Evolutionary conservation across 1,140 invertebrate genomes (phyloP), one percentile per base, ranked within the genome.

Genomic region (Chelonus insularis): DNA sequence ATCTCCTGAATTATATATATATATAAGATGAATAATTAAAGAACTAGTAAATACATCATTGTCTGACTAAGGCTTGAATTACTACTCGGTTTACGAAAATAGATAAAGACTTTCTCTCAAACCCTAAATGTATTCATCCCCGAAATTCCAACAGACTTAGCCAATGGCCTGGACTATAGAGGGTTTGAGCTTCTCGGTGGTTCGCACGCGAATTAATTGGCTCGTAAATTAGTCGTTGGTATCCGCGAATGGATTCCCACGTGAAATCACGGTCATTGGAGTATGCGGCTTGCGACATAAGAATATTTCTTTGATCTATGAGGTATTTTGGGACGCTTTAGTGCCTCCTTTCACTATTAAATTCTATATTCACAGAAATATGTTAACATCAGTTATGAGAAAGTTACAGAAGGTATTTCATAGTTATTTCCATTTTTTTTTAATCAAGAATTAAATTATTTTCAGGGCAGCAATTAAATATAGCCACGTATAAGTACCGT

Each of bases 261-360:
- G 14, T 45, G 43, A 18, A 54, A 58, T 57, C 37, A 43, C 47
- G 55, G 47, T 25, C 18, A 18, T 45, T 43, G 14, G 32, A 48
- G 23, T 62, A 57, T 37, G 47, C 25, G 52, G 36, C 12, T 12
- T 41, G 7, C 52, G 54, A 63, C 50, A 50, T 63, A 63, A 63
- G 61, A 63, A 63, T 63, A 63, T 58, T 39, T 34, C 37, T 63
- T 58, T 63, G 61, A 63, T 63, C 55, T 63, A 63, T 50, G 61
- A 51, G 61, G 61, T 63, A 63, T 63, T 63, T 58, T 6, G 60
- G 60, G 9, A 12, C 21, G 20, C 11, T 50, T 39, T 11, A 39
- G 36, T 8, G 12, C 7, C n/a, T 39, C 12, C 36, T 39, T 39
- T 39, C 4, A 39, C 1, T 4, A 8, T 39, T n/a, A n/a, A 39